phyloP scores from a whole-genome alignment of 53 echinoderm and acorn worm species.

The Echinometra lucunter region DNA sequence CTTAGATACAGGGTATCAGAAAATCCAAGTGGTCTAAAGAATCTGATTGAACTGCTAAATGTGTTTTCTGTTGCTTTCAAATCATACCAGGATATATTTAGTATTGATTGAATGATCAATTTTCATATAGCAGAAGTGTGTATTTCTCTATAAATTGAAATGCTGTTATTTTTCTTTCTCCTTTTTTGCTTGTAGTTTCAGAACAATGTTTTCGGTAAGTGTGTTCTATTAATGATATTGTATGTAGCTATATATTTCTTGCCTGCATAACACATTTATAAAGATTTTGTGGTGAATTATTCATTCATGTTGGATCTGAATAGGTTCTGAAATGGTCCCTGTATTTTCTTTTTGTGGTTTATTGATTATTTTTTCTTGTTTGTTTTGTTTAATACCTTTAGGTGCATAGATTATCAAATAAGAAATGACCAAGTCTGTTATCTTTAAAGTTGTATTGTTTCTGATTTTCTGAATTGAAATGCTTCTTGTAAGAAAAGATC shows the following conservation, averaged over 20 bases:
- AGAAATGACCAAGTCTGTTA: neutral
- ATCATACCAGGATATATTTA: neutral
- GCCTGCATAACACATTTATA: neutral
- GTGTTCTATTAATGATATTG: neutral
- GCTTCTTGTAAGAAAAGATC: neutral
- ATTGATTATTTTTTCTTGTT: neutral
- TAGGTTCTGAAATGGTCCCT: too few species aligned
- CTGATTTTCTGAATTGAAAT: neutral
- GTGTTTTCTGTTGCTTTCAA: neutral
- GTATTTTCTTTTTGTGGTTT: neutral
- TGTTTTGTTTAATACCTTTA: neutral
- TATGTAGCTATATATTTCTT: neutral
- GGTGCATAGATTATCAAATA: neutral
- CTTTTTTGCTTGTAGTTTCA: slow-evolving; percentile 74
- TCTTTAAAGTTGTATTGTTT: neutral
- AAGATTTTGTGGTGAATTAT: neutral
- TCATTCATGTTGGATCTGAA: too few species aligned
- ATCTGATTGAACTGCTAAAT: neutral
- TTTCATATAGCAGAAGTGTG: neutral
- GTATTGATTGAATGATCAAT: neutral
- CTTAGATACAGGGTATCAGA: neutral
- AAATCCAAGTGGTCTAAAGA: neutral
- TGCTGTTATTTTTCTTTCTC: slow-evolving; percentile 13
- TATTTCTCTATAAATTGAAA: neutral
- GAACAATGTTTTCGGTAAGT: slow-evolving; percentile 89